A percentile compares a stretch with the other conserved stretches of the same genome.
These are phyloP conservation scores for Nomada fabriciana DNA, from an alignment of 2,888 invertebrate species.

Conservation along the genomic window DNA sequence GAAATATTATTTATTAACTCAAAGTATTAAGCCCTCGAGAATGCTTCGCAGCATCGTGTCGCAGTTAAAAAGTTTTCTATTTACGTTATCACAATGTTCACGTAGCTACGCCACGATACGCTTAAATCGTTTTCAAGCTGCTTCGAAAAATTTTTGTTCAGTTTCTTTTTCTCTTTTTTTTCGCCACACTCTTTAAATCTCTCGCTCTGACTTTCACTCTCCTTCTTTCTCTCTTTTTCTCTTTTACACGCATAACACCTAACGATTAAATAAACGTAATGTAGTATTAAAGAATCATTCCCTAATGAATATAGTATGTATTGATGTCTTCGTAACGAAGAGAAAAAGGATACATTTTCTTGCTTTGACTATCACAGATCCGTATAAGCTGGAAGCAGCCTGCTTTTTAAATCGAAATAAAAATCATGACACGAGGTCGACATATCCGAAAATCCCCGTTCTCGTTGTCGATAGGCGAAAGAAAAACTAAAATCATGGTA, in stretches of 20 bases:
- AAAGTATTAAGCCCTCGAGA: conserved; percentile 61
- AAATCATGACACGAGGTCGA: conserved; percentile 15
- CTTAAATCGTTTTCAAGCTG: conserved; percentile 64
- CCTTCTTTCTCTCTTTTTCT: conserved; percentile 29
- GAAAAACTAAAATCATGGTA: conserved; percentile 32
- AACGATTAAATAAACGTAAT: conserved; percentile 56
- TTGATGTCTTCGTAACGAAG: conserved; percentile 53
- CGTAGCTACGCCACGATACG: conserved; percentile 50
- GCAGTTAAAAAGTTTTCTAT: conserved; percentile 53
- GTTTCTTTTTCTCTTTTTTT: conserved; percentile 22
- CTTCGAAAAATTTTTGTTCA: conserved; percentile 42
- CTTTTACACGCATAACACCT: conserved; percentile 41
- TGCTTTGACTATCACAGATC: conserved; percentile 70
- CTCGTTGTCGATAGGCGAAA: conserved; percentile 24
- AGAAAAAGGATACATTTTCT: conserved; percentile 61
- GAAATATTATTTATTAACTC: conserved; percentile 61
- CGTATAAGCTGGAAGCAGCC: conserved; percentile 66
- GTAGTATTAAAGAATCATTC: conserved; percentile 71
- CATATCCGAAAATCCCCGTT: conserved; percentile 38
- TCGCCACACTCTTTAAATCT: conserved; percentile 15
- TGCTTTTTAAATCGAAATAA: conserved; percentile 37
- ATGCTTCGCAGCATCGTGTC: conserved; percentile 55
- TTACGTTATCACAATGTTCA: conserved; percentile 62
- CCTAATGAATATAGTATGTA: conserved; percentile 65
- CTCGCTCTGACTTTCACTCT: conserved; percentile 17